Percentiles rank a stretch among this genome's conserved stretches.
phyloP scores from a whole-genome alignment of 1,140 invertebrate species.

The Brachystomella parvula region DNA sequence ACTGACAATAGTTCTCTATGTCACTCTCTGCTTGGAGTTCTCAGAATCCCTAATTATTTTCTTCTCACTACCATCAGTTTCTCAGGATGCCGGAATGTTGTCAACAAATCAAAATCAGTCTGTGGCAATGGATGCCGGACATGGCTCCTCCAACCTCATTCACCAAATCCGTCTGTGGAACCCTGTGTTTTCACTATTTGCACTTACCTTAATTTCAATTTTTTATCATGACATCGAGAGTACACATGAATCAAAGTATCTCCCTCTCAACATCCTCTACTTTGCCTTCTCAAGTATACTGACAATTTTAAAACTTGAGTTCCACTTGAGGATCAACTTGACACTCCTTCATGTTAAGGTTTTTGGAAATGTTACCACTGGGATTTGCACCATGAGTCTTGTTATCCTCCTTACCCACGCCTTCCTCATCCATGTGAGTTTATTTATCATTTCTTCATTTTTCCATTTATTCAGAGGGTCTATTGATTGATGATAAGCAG shows the following conservation, averaged over 20 bases:
- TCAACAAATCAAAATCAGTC: neutral
- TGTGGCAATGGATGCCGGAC: no score
- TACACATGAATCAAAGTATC: constrained; percentile 15
- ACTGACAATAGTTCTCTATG: neutral
- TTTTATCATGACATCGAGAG: constrained; percentile 29
- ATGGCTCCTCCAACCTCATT: neutral
- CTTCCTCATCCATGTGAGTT: constrained; percentile 11
- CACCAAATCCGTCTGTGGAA: constrained; percentile 12
- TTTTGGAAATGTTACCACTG: neutral
- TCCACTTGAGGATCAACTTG: constrained; percentile 7
- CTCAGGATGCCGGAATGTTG: no score
- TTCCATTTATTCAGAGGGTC: no score
- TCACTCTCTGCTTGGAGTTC: neutral
- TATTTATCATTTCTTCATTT: neutral
- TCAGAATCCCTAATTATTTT: constrained; percentile 6
- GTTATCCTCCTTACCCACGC: constrained; percentile 19
- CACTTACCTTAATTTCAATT: constrained; percentile 1
- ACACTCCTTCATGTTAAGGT: constrained; percentile 26
- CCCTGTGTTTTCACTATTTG: constrained; percentile 15
- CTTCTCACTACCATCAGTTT: neutral
- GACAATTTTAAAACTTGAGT: constrained; percentile 7
- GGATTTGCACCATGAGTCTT: constrained; percentile 3
- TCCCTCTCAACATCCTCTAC: constrained; percentile 22
- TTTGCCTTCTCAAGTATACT: constrained; percentile 17
- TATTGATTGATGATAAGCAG: no score